Percentiles rank a stretch among this genome's conserved stretches.
These are phyloP conservation scores for Drosophila putrida DNA, from an alignment of 2,888 invertebrate species.

Conservation along the genomic window DNA sequence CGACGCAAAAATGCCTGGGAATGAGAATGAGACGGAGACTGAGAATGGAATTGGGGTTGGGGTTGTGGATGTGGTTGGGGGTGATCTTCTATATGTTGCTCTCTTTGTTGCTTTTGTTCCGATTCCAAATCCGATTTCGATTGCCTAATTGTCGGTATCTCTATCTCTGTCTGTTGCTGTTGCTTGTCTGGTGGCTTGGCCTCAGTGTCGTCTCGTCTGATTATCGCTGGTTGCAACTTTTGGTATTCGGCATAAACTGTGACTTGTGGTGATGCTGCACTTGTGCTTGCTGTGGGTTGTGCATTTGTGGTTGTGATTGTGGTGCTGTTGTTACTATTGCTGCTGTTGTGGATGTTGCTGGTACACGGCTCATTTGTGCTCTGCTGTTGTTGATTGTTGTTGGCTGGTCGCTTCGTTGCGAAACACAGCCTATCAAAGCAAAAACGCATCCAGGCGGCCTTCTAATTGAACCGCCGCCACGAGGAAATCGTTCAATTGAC, in stretches of 20 bases:
- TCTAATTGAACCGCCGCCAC: constrained; percentile 79
- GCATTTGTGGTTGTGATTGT: constrained; percentile 34
- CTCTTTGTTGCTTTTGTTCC: not conserved
- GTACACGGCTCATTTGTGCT: constrained; percentile 47
- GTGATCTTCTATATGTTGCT: not conserved
- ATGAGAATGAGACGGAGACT: not conserved
- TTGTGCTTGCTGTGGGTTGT: constrained; percentile 31
- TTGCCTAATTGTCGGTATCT: constrained; percentile 11
- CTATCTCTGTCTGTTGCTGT: constrained; percentile 25
- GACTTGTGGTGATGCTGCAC: constrained; percentile 38
- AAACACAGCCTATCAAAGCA: constrained; percentile 96
- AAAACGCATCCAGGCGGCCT: constrained; percentile 94
- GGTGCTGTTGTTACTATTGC: constrained; percentile 29
- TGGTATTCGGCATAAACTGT: constrained; percentile 71
- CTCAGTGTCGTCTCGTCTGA: constrained; percentile 62
- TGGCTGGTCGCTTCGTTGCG: constrained; percentile 93
- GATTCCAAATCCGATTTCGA: not conserved
- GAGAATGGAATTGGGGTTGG: not conserved
- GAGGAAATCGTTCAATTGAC: constrained; percentile 65
- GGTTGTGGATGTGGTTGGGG: constrained; percentile 17
- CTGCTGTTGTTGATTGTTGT: constrained; percentile 43
- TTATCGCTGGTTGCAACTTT: constrained; percentile 76
- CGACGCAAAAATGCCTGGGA: constrained; percentile 22
- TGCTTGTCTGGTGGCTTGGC: constrained; percentile 70
- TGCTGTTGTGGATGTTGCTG: constrained; percentile 29